Evolutionary conservation across 2,797 vertebrate genomes (phyloP), one percentile per base, ranked within the genome.

Genomic region (Xiphorhynchus erythropygius): DNA sequence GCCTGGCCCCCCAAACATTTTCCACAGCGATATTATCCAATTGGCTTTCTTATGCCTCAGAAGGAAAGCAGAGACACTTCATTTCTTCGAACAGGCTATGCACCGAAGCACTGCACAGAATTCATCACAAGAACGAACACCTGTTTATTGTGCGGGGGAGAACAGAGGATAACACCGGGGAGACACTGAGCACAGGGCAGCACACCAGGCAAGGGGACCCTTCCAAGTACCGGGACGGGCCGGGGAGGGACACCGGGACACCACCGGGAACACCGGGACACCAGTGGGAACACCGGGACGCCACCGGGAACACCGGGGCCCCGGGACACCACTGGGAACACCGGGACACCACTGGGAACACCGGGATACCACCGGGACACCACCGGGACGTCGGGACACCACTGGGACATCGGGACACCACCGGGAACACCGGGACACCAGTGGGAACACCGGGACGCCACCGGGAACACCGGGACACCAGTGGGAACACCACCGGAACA

Each of bases 241-340:
- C 8, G 4, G 15, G 6, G 3, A 4, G 6, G 2, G 1, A 49
- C 41, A 32, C 56, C 23, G 44, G 44, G 44, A 46, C 25, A 11
- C 35, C 41, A 32, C 33, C 14, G 44, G 9, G 27, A 8, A 67
- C 30, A 32, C 55, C 22, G 19, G 42, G 42, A 44, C 25, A 8
- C 35, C 41, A 32, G 23, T 7, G 21, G 44, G 44, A 44, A 44
- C 46, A 47, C 22, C 22, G 50, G 50, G 28, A 16, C 13, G 10
- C 18, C 44, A 21, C 19, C 19, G 27, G 50, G 27, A 16, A 49
- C 42, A 44, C 46, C 21, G 46, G 22, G 39, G 42, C 60, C 39
- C 14, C 7, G 30, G 59, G 59, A 49, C 18, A 44, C 9, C 42
- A 10, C 42, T 10, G 42, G 42, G 42, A 42, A 19, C 18, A 42